These are phyloP conservation scores for Euphydryas editha DNA, from an alignment of 2,888 invertebrate genomes.

Conservation along the genomic window DNA sequence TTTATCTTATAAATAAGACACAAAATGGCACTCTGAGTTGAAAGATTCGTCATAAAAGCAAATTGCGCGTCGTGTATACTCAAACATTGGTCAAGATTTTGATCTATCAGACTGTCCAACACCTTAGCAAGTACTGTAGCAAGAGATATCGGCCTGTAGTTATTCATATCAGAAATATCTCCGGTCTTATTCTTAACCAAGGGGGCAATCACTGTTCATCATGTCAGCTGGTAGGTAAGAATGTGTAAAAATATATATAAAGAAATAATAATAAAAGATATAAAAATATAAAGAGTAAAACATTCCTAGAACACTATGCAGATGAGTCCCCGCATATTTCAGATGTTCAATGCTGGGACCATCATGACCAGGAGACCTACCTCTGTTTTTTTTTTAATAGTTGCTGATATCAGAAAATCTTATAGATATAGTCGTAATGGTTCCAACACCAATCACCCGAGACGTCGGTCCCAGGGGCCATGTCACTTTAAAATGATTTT, in stretches of 20 bases:
- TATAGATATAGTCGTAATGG: no score
- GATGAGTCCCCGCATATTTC: no score
- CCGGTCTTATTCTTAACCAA: constrained; percentile 14
- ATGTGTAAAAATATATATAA: no score
- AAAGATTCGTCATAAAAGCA: neutral
- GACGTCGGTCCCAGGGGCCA: no score
- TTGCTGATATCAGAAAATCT: no score
- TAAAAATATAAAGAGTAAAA: constrained; percentile 5
- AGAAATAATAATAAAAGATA: no score
- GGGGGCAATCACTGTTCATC: constrained; percentile 6
- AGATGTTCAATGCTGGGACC: no score
- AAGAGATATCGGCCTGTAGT: neutral
- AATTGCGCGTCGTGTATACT: constrained; percentile 1
- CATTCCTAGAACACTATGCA: neutral
- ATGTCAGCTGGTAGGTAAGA: constrained; percentile 8
- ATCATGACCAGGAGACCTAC: no score
- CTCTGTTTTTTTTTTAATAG: neutral
- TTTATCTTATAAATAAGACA: no score
- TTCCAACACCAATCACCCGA: no score
- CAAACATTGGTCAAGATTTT: neutral
- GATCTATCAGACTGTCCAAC: constrained; percentile 3
- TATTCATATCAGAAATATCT: neutral
- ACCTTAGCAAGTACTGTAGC: constrained; percentile 6
- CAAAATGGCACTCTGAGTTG: constrained; percentile 13
- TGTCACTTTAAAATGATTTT: no score